Evolutionary conservation across 2,888 invertebrate species (phyloP).

Genomic region (Lutraria lutraria): DNA sequence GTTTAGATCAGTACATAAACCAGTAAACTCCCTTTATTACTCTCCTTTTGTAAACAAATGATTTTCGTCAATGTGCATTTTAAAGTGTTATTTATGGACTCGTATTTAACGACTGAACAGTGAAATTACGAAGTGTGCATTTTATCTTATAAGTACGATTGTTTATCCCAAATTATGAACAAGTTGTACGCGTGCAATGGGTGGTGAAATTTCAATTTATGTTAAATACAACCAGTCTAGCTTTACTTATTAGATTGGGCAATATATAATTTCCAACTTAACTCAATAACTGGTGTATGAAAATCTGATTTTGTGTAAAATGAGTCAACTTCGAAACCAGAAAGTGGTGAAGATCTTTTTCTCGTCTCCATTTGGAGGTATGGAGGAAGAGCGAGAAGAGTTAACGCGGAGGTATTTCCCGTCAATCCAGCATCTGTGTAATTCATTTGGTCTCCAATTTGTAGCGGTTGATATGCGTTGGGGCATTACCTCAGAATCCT

Average conservation of each 20-base stretch:
- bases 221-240: too few species aligned
- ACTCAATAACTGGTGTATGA: too few species aligned
- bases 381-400: constrained; percentile 86
- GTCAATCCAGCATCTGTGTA: constrained; percentile 81
- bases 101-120: too few species aligned
- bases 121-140: too few species aligned
- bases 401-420: constrained; percentile 84
- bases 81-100: neutral
- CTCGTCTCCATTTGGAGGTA: constrained; percentile 86
- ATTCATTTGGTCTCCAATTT: constrained; percentile 82
- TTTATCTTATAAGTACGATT: too few species aligned
- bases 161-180: too few species aligned
- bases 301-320: neutral
- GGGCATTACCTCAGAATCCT: constrained; percentile 85
- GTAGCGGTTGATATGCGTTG: constrained; percentile 85
- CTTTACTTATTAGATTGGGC: too few species aligned
- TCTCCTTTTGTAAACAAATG: constrained; percentile 41
- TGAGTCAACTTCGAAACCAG: constrained; percentile 76
- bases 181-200: too few species aligned
- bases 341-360: constrained; percentile 82
- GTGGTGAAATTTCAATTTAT: too few species aligned
- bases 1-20: neutral
- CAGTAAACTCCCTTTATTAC: neutral
- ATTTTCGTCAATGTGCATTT: neutral
- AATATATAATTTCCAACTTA: too few species aligned